Evolutionary conservation across 2,888 invertebrate genomes (phyloP).

Genomic region (Hofmannophila pseudospretella): DNA sequence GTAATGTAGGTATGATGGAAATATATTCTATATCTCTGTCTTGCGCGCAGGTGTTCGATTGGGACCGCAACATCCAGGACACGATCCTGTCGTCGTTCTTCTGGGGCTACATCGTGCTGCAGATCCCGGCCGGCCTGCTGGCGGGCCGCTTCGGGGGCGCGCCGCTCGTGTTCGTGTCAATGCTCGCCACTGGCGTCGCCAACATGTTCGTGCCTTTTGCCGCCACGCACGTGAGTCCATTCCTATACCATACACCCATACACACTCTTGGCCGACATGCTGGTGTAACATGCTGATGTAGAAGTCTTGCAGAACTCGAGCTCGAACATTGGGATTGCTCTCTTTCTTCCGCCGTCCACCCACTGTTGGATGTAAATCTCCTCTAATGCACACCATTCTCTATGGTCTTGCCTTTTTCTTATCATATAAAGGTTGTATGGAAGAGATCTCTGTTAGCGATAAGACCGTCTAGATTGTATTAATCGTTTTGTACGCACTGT

Average conservation of each 20-base stretch:
- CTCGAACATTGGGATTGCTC: no score
- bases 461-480: no score
- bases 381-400: no score
- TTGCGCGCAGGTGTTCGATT: slow-evolving; percentile 75
- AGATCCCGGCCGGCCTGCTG: slow-evolving; percentile 84
- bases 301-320: background rate
- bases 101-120: slow-evolving; percentile 87
- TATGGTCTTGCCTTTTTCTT: no score
- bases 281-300: background rate
- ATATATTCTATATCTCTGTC: no score
- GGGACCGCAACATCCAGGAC: slow-evolving; percentile 77
- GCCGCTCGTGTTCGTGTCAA: slow-evolving; percentile 74
- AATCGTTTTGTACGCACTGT: no score
- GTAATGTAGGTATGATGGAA: no score
- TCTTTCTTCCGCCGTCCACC: no score
- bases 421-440: no score
- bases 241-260: background rate
- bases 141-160: slow-evolving; percentile 89
- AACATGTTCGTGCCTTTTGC: slow-evolving; percentile 56
- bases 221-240: slow-evolving; percentile 39
- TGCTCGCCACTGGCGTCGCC: slow-evolving; percentile 50
- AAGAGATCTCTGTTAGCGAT: no score
- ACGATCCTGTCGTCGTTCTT: slow-evolving; percentile 87
- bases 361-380: no score
- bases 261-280: background rate